Evolutionary conservation across 2,888 invertebrate species (phyloP).

Genomic region (Pterostichus madidus): DNA sequence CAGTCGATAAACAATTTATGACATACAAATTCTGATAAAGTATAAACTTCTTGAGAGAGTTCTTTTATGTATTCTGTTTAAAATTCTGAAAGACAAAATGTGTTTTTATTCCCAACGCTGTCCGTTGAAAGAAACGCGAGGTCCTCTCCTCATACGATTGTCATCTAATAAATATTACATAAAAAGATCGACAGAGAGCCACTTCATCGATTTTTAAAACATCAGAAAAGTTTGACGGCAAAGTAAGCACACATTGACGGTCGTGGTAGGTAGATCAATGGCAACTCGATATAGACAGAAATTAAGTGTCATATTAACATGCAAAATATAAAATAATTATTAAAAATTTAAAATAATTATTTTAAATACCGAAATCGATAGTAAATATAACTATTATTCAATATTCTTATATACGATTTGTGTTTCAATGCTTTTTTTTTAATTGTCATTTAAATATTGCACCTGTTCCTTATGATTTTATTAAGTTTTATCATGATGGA

Average conservation of each 20-base stretch:
- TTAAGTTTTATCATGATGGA: no score
- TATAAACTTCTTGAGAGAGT: constrained; percentile 38
- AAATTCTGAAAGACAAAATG: constrained; percentile 48
- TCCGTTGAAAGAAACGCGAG: constrained; percentile 2
- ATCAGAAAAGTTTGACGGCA: constrained; percentile 13
- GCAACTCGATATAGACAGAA: no score
- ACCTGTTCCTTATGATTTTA: no score
- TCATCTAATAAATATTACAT: constrained; percentile 55
- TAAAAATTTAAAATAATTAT: no score
- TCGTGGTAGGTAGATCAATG: no score
- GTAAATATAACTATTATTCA: no score
- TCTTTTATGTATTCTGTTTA: constrained; percentile 52
- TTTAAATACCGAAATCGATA: no score
- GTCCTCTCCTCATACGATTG: constrained; percentile 26
- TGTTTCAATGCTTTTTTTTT: no score
- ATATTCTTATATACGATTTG: no score
- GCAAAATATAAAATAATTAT: no score
- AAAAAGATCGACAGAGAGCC: constrained; percentile 37
- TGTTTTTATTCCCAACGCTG: constrained; percentile 28
- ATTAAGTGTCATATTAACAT: no score
- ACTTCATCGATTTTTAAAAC: constrained; percentile 40
- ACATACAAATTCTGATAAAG: constrained; percentile 20
- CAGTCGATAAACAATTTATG: constrained; percentile 20
- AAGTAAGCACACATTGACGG: neutral
- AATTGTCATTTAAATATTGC: no score